Conservation (phyloP, 2,113 vertebrate genomes). For the Urocynchramus pylzowi region DNA sequence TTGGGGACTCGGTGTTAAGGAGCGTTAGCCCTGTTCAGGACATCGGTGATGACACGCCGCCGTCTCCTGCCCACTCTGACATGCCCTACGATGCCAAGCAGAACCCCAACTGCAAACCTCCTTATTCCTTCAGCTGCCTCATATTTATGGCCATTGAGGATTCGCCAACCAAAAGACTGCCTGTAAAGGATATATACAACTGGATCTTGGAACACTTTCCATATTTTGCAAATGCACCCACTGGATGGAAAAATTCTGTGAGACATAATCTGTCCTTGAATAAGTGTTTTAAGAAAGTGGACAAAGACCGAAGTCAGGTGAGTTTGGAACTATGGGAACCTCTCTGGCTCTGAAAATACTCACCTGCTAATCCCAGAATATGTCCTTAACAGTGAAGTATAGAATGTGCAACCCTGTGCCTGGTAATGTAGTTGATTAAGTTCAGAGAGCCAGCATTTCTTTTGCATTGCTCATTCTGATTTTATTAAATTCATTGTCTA, state of each 20-base stretch:
- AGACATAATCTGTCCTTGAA: conserved; percentile 96
- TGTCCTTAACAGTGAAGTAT: background rate
- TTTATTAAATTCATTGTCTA: conserved; percentile 46
- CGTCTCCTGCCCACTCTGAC: conserved; percentile 87
- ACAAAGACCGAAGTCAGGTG: conserved; percentile 98
- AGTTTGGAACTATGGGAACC: conserved; percentile 22
- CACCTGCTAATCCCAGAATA: background rate
- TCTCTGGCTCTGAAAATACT: background rate
- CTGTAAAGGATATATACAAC: conserved; percentile 98
- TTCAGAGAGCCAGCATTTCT: conserved; percentile 10
- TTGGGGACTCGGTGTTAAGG: conserved; percentile 91
- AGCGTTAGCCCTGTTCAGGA: conserved; percentile 95
- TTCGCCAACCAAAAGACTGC: conserved; percentile 92
- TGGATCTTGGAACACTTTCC: conserved; percentile 99
- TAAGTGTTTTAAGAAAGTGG: conserved; percentile 99
- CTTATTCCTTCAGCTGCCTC: conserved; percentile 98
- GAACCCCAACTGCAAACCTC: conserved; percentile 94
- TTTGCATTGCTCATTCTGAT: background rate
- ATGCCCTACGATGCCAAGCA: conserved; percentile 87
- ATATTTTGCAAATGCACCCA: conserved; percentile 94
- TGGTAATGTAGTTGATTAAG: background rate
- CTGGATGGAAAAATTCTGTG: conserved; percentile 99
- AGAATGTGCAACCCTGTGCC: background rate
- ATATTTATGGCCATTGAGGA: conserved; percentile 99
- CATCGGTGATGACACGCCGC: conserved; percentile 83